These are phyloP conservation scores for Probaryconus sp. DNA, from an alignment of 1,140 invertebrate species.

Conservation along the genomic window DNA sequence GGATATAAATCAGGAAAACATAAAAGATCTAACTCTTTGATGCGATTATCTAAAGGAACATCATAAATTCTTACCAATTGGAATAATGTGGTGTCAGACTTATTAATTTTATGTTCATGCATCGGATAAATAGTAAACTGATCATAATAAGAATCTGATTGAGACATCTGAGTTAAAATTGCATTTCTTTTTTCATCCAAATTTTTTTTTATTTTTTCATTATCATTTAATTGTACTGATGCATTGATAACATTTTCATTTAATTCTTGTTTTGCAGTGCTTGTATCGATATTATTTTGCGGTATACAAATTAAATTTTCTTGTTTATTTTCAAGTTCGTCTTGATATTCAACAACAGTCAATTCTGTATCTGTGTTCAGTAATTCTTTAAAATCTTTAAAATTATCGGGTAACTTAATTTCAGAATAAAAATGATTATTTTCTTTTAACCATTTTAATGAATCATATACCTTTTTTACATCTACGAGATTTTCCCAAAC, in stretches of 20 bases:
- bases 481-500: slow-evolving; percentile 41
- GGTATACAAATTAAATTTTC: too few relatives aligned
- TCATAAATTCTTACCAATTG: slow-evolving; percentile 65
- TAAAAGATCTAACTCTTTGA: slow-evolving; percentile 57
- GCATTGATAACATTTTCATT: too few relatives aligned
- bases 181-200: slow-evolving; percentile 15
- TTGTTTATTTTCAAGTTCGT: slow-evolving; percentile 1
- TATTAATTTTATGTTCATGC: slow-evolving; percentile 60
- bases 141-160: slow-evolving; percentile 59
- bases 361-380: slow-evolving; percentile 12
- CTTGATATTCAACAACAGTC: slow-evolving; percentile 19
- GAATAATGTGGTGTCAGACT: slow-evolving; percentile 57
- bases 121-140: slow-evolving; percentile 52
- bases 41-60: slow-evolving; percentile 44
- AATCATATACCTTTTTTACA: slow-evolving; percentile 22
- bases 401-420: slow-evolving; percentile 13
- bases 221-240: too few relatives aligned
- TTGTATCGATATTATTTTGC: too few relatives aligned
- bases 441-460: slow-evolving; percentile 30
- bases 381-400: slow-evolving; percentile 19
- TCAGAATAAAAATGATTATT: slow-evolving; percentile 32
- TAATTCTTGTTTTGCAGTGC: too few relatives aligned
- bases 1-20: slow-evolving; percentile 69
- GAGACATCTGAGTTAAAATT: slow-evolving; percentile 50
- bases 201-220: too few relatives aligned